Base-by-base conservation (phyloP, 2,797 vertebrate species). In the Odontamblyopus lacepedii region DNA sequence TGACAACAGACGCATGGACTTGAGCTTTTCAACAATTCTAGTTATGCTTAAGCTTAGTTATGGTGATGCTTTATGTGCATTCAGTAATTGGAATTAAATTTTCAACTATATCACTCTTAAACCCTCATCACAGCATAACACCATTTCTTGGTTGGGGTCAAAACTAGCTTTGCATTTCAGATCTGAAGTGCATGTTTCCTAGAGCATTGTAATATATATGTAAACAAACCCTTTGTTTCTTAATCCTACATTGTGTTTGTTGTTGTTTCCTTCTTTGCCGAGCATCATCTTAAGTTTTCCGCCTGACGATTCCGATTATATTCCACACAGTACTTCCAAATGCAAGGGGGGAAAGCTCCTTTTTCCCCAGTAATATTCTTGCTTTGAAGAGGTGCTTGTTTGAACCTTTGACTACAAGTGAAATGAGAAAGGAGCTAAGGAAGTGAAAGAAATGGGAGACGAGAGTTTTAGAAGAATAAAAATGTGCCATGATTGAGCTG, bases 161-260 rank as follows among this genome's bases (percentile, higher is more conserved):
- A 41, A 61, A 63, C 8, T 5, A 18, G 30, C 61, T 50, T 67
- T 53, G 48, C 4, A 32, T 30, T 53, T n/a, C 7, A n/a, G 27
- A 30, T 67, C 18, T 8, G 1, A 19, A n/a, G 16, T 11, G 48
- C 16, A 6, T 19, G 27, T 53, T 19, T 50, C 26, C 9, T 29
- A 19, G 27, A 29, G 27, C 65, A 6, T 19, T 53, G 48, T 67
- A 64, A 77, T 67, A 35, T 41, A 50, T 64, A 67, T 67, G 55
- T 60, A 67, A 75, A 69, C 68, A 71, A 57, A 74, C 78, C 70
- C 62, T 67, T 32, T 69, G 55, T 68, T 85, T 68, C 77, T 83
- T 85, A 69, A 82, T 78, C 80, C 71, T 53, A 27, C 68, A 63
- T 69, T 67, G 62, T 63, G 67, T 70, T 81, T 71, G 56, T 71